These are phyloP conservation scores for Tadarida brasiliensis DNA, from an alignment of 2,797 vertebrate species.

Conservation along the genomic window DNA sequence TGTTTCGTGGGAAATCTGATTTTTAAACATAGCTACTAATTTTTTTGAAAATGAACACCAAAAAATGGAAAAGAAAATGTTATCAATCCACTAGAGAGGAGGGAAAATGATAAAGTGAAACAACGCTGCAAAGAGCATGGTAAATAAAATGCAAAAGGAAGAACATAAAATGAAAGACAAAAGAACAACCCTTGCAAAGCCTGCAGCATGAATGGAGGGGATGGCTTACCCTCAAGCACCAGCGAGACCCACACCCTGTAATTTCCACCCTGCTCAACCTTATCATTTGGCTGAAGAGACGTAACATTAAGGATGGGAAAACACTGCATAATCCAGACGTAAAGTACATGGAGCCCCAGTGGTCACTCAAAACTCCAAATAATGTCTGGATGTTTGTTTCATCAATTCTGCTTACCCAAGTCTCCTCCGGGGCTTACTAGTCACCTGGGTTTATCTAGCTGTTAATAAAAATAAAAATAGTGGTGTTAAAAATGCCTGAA, in stretches of 20 bases:
- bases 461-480: not conserved
- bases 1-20: not conserved
- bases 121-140: not conserved
- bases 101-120: not conserved
- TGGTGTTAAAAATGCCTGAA: not conserved
- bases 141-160: slow-evolving; percentile 3
- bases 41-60: not conserved
- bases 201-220: slow-evolving; percentile 45
- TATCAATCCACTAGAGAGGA: not conserved
- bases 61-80: not conserved
- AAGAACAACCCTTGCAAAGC: not conserved
- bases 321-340: slow-evolving; percentile 76
- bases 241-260: slow-evolving; percentile 63
- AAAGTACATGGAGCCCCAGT: slow-evolving; percentile 61
- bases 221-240: slow-evolving; percentile 58
- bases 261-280: slow-evolving; percentile 73
- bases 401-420: not conserved
- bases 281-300: slow-evolving; percentile 80
- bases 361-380: slow-evolving; percentile 62
- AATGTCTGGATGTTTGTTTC: slow-evolving; percentile 48
- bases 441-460: not conserved
- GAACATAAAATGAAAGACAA: not conserved
- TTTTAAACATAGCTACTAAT: not conserved
- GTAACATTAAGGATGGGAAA: slow-evolving; percentile 74
- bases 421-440: not conserved